Evolutionary conservation across 1,140 invertebrate genomes (phyloP).

Genomic region (Zaprionus kolodkinae): DNA sequence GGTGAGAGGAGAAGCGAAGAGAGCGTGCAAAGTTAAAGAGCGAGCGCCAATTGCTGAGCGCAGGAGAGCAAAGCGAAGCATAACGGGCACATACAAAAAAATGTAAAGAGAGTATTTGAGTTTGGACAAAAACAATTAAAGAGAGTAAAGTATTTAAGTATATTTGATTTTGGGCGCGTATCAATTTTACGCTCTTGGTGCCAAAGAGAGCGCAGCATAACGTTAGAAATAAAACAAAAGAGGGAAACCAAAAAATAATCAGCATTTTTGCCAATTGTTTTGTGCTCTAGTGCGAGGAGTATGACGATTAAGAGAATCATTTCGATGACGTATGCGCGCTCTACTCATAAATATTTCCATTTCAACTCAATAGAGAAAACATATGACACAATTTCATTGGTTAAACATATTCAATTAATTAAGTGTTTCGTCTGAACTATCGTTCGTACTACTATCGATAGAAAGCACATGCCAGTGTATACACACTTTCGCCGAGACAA

Average conservation of each 20-base stretch:
- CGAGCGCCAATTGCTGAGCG: not conserved
- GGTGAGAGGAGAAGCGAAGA: slow-evolving; percentile 12
- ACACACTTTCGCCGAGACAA: not conserved
- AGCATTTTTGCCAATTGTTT: not conserved
- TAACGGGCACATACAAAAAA: no score
- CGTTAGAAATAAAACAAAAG: not conserved
- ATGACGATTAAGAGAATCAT: not conserved
- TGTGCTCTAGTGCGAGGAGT: not conserved
- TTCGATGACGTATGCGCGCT: no score
- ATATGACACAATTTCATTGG: not conserved
- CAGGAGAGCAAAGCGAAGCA: not conserved
- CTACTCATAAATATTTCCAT: not conserved
- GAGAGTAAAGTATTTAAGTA: no score
- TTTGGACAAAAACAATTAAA: no score
- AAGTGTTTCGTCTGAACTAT: not conserved
- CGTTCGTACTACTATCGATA: not conserved
- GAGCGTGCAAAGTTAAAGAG: not conserved
- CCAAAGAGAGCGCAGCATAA: not conserved
- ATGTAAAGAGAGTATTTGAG: no score
- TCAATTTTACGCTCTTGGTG: not conserved
- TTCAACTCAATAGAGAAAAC: not conserved
- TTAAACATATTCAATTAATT: not conserved
- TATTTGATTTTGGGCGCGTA: no score
- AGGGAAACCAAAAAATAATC: not conserved
- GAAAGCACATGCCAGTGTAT: not conserved